A percentile compares a stretch with the other conserved stretches of the same genome.
Evolutionary conservation across 2,888 invertebrate species (phyloP).

Genomic region (Branchipolynoe longqiensis): DNA sequence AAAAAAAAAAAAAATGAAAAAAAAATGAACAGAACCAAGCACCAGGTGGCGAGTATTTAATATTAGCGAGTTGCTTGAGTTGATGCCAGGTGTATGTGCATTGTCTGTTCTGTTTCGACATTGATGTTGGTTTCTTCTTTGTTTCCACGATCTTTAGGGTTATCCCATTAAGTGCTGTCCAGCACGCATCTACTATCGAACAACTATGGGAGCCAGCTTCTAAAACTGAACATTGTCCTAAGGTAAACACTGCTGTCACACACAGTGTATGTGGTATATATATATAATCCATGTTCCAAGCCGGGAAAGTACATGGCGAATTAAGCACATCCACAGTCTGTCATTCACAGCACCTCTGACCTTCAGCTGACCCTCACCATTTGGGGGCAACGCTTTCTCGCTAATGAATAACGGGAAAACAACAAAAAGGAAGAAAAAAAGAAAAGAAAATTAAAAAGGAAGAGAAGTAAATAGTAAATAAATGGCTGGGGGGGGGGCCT

Average conservation of each 20-base stretch:
- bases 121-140: constrained; percentile 46
- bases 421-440: no score
- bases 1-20: no score
- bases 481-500: no score
- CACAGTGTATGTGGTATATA: background rate
- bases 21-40: no score
- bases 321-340: background rate
- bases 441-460: no score
- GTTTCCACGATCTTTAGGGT: constrained; percentile 35
- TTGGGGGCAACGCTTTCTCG: no score
- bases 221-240: constrained; percentile 33
- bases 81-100: background rate
- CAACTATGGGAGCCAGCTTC: constrained; percentile 48
- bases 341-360: constrained; percentile 9
- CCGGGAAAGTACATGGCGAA: background rate
- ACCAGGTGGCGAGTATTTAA: no score
- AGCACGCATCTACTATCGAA: constrained; percentile 31
- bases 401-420: no score
- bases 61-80: background rate
- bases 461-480: no score
- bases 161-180: constrained; percentile 41
- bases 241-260: constrained; percentile 15
- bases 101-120: background rate
- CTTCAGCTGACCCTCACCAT: no score
- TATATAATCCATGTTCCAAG: constrained; percentile 6